Conservation (phyloP, 2,888 invertebrate genomes). For the Xanthorhoe spadicearia region DNA sequence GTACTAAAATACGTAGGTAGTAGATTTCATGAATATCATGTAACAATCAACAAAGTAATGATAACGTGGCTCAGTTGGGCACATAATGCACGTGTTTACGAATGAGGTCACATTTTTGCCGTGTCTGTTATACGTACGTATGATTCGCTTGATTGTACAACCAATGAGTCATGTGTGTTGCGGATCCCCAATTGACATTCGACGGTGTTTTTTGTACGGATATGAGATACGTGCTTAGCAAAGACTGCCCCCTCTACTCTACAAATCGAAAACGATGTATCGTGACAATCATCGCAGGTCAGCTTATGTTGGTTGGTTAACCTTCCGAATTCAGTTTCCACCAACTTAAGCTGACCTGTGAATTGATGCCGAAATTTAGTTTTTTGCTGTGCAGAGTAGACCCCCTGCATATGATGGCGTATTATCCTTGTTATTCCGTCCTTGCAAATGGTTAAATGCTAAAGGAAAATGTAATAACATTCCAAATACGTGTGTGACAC, state of each 20-base stretch:
- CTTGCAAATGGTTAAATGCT: neutral
- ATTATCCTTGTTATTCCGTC: neutral
- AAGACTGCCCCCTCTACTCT: no score
- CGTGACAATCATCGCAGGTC: no score
- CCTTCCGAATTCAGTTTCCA: no score
- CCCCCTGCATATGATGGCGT: no score
- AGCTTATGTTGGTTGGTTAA: no score
- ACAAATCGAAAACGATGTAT: no score
- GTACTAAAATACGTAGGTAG: neutral
- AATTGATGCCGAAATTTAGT: no score
- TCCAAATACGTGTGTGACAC: neutral
- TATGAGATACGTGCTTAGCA: constrained; percentile 54
- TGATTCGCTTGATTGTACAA: constrained; percentile 35
- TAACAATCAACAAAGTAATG: neutral
- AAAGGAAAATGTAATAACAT: neutral
- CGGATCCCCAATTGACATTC: constrained; percentile 37
- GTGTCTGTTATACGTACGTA: constrained; percentile 32
- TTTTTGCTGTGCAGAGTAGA: no score
- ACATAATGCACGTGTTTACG: constrained; percentile 15
- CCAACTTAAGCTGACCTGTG: no score
- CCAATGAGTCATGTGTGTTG: constrained; percentile 46
- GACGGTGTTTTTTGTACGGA: constrained; percentile 49
- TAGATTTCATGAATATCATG: neutral
- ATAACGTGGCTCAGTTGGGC: constrained; percentile 5
- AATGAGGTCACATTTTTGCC: constrained; percentile 33